phyloP scores from a whole-genome alignment of 2,888 invertebrate species.

The Tetragonisca angustula region DNA sequence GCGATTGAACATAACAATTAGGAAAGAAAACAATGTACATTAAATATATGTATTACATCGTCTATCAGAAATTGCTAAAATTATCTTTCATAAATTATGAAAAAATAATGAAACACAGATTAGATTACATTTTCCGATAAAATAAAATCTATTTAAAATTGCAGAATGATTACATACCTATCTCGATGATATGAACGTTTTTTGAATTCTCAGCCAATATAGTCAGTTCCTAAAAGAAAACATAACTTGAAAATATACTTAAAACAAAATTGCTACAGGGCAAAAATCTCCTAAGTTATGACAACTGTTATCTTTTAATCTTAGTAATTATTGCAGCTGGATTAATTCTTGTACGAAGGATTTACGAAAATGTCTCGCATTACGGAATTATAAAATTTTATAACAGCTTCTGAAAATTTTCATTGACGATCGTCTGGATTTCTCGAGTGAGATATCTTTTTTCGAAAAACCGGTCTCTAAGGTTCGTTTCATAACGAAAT shows the following conservation, averaged over 20 bases:
- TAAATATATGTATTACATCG: too few relatives aligned
- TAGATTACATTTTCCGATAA: slow-evolving; percentile 18
- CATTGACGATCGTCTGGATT: background rate
- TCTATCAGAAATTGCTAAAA: too few relatives aligned
- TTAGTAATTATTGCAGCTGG: background rate
- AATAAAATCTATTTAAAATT: background rate
- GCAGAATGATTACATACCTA: slow-evolving; percentile 86
- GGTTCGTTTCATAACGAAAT: slow-evolving; percentile 26
- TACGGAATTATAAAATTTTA: background rate
- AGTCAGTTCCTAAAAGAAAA: slow-evolving; percentile 88
- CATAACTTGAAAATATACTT: background rate
- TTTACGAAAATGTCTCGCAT: background rate
- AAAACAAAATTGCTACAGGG: background rate
- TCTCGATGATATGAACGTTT: slow-evolving; percentile 89
- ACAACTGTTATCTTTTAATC: background rate
- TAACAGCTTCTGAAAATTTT: background rate
- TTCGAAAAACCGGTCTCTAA: slow-evolving; percentile 13
- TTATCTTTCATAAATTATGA: background rate
- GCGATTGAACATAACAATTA: background rate
- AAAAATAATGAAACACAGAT: background rate
- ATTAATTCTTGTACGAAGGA: background rate
- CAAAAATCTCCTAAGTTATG: background rate
- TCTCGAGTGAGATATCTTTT: background rate
- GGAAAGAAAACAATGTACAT: background rate
- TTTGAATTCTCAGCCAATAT: slow-evolving; percentile 86